phyloP scores from a whole-genome alignment of 2,113 vertebrate species.

The Lycaon pictus region DNA sequence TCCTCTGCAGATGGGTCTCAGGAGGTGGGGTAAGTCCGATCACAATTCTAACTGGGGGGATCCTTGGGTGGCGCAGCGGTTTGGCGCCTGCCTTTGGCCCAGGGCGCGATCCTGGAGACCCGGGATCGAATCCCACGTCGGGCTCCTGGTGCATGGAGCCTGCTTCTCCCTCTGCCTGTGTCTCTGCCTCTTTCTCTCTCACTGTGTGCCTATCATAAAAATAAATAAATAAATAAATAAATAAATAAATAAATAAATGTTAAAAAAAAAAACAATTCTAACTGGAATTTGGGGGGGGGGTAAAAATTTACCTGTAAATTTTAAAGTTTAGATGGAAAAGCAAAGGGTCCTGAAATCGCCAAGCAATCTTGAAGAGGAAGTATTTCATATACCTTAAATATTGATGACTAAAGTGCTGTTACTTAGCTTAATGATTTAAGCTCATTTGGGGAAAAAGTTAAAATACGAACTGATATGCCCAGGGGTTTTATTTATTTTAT shows the following conservation, averaged over 20 bases:
- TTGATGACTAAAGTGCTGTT: neutral
- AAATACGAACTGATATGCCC: neutral
- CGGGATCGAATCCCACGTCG: too few species aligned
- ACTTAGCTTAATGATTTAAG: neutral
- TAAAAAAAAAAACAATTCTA: neutral
- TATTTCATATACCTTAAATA: conserved; percentile 11
- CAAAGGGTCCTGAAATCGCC: neutral
- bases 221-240: too few species aligned
- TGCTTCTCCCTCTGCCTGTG: too few species aligned
- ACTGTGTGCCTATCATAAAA: too few species aligned
- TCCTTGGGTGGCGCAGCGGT: too few species aligned
- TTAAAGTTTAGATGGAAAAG: neutral
- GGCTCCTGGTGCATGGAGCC: too few species aligned
- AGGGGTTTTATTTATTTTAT: neutral
- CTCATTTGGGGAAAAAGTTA: neutral
- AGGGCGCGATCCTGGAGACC: too few species aligned
- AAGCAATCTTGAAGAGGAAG: neutral
- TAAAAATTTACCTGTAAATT: neutral
- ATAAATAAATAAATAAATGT: too few species aligned
- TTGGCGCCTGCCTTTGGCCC: too few species aligned
- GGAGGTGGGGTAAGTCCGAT: neutral
- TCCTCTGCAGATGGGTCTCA: neutral
- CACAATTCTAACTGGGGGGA: neutral
- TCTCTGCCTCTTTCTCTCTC: too few species aligned
- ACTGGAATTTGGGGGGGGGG: neutral